Percentiles rank a stretch among this genome's conserved stretches.
Evolutionary conservation across 2,888 invertebrate species (phyloP).

Genomic region (Apamea monoglypha): DNA sequence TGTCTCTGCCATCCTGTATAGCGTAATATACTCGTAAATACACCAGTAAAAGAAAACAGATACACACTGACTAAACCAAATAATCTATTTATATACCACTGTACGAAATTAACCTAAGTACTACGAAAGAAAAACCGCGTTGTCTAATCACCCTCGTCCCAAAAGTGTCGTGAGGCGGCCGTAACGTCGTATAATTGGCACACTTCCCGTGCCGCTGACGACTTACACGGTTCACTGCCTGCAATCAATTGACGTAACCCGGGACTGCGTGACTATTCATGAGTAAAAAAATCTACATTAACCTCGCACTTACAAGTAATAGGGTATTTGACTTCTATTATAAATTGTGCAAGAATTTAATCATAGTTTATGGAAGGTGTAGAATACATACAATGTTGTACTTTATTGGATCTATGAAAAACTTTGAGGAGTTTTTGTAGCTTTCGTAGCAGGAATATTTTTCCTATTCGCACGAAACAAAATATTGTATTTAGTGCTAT

Average conservation of each 20-base stretch:
- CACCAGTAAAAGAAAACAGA: neutral
- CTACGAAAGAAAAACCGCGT: constrained; percentile 62
- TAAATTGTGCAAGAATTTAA: constrained; percentile 9
- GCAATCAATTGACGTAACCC: constrained; percentile 70
- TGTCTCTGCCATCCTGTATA: too few relatives aligned
- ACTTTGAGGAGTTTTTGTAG: neutral
- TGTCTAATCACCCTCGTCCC: constrained; percentile 67
- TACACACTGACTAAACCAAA: neutral
- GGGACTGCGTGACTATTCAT: constrained; percentile 67
- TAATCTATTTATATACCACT: constrained; percentile 3
- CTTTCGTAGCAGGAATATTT: neutral
- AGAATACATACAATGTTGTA: neutral
- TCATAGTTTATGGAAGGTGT: neutral
- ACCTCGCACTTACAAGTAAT: constrained; percentile 55
- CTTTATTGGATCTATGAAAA: neutral
- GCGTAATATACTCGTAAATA: neutral
- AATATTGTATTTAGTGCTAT: neutral
- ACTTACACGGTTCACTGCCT: constrained; percentile 70
- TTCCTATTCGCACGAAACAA: neutral
- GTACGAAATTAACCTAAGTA: constrained; percentile 34
- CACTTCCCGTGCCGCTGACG: constrained; percentile 75
- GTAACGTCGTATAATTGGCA: constrained; percentile 77
- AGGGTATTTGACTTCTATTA: constrained; percentile 48
- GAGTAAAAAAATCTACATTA: constrained; percentile 65
- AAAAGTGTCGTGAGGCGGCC: constrained; percentile 67